Conservation (phyloP, 1,140 invertebrate genomes). For the Whitmania pigra region DNA sequence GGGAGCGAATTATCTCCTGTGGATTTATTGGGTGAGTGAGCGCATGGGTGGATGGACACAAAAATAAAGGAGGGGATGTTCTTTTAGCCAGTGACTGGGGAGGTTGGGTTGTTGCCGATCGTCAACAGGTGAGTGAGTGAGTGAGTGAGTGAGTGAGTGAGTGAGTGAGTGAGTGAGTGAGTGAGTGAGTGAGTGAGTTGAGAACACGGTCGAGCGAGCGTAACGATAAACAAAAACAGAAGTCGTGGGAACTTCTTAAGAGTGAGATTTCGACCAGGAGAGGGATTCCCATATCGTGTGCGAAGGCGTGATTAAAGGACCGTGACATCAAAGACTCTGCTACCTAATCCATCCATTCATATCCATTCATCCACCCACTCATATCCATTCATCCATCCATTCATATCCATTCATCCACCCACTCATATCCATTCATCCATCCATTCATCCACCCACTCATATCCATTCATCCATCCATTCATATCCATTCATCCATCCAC, state of each 20-base stretch:
- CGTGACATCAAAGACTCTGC: too few species aligned
- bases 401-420: too few species aligned
- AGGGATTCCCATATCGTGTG: background rate
- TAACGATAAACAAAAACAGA: slow-evolving; percentile 3
- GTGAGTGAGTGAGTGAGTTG: slow-evolving; percentile 22
- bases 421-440: too few species aligned
- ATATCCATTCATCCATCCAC: too few species aligned
- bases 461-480: too few species aligned
- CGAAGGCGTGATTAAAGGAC: slow-evolving; percentile 2
- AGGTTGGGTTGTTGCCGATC: background rate
- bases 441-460: too few species aligned
- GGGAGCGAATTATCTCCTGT: background rate
- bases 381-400: too few species aligned
- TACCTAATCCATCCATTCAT: too few species aligned
- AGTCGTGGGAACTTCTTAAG: slow-evolving; percentile 16
- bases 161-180: slow-evolving; percentile 17
- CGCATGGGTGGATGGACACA: slow-evolving; percentile 21
- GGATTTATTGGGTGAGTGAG: slow-evolving; percentile 22
- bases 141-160: slow-evolving; percentile 16
- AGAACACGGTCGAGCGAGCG: background rate
- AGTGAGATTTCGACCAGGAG: slow-evolving; percentile 5
- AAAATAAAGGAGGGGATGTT: slow-evolving; percentile 21
- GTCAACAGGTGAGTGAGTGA: slow-evolving; percentile 22
- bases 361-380: too few species aligned
- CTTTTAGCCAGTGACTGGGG: background rate